A percentile compares a stretch with the other conserved stretches of the same genome.
These are phyloP conservation scores for Rhyacophila brunnea DNA, from an alignment of 1,140 invertebrate genomes.

Conservation along the genomic window DNA sequence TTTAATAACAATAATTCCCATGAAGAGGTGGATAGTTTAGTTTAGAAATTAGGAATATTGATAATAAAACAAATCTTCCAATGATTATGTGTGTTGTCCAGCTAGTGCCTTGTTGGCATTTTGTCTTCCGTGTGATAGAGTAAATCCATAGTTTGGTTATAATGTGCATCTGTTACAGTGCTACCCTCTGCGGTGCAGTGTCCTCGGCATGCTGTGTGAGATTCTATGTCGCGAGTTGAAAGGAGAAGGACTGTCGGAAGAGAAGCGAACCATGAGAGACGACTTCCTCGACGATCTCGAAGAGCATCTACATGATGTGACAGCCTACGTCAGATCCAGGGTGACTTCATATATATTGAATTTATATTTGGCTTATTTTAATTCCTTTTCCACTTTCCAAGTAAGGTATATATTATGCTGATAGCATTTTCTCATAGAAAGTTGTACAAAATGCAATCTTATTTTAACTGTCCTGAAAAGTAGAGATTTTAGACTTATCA, in stretches of 20 bases:
- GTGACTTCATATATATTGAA: slow-evolving; percentile 37
- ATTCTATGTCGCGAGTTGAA: slow-evolving; percentile 68
- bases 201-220: slow-evolving; percentile 75
- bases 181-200: slow-evolving; percentile 76
- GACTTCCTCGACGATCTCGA: slow-evolving; percentile 71
- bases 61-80: too few species aligned
- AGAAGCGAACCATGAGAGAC: slow-evolving; percentile 63
- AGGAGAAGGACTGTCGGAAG: slow-evolving; percentile 67
- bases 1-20: too few species aligned
- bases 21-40: too few species aligned
- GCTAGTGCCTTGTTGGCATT: too few species aligned
- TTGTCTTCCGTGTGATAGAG: too few species aligned
- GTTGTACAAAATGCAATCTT: not conserved
- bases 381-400: too few species aligned
- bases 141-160: too few species aligned
- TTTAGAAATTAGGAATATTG: too few species aligned
- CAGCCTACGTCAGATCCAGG: slow-evolving; percentile 81
- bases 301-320: slow-evolving; percentile 79
- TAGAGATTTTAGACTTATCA: too few species aligned
- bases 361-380: not conserved
- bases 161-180: slow-evolving; percentile 61
- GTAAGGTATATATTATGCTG: not conserved
- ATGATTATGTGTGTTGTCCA: too few species aligned
- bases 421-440: not conserved
- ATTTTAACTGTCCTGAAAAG: too few species aligned